Evolutionary conservation across 2,888 invertebrate genomes (phyloP).

Genomic region (Caenorhabditis sp.): DNA sequence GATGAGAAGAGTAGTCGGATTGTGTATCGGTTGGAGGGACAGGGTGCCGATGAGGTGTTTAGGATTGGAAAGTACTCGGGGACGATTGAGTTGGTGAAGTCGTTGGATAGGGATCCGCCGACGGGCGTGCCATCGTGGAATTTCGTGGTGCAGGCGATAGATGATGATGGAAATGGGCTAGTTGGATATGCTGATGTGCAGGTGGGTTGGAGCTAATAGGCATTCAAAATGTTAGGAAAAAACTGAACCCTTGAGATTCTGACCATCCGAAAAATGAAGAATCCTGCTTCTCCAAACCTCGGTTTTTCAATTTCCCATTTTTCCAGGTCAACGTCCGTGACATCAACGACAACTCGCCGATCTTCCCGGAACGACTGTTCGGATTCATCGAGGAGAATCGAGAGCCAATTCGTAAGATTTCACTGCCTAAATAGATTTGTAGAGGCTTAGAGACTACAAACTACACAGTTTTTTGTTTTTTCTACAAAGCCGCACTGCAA

Average conservation of each 20-base stretch:
- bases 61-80: conserved; percentile 84
- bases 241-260: no score
- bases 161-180: conserved; percentile 82
- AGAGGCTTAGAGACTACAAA: no score
- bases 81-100: conserved; percentile 84
- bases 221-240: not conserved
- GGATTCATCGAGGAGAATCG: conserved; percentile 82
- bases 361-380: conserved; percentile 82
- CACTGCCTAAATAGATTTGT: not conserved
- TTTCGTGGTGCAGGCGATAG: conserved; percentile 82
- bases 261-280: no score
- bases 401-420: conserved; percentile 71
- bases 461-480: no score
- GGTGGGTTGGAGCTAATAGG: conserved; percentile 75
- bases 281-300: no score
- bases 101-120: conserved; percentile 90
- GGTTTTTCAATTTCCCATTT: no score
- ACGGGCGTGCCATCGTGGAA: conserved; percentile 87
- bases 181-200: conserved; percentile 85
- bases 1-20: conserved; percentile 77
- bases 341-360: conserved; percentile 85
- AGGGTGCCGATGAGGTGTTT: conserved; percentile 84
- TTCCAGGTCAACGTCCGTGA: conserved; percentile 81
- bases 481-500: no score
- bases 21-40: conserved; percentile 82